Percentiles rank a stretch among this genome's conserved stretches.
Conservation (phyloP, 2,113 vertebrate genomes). For the Eidolon helvum region DNA sequence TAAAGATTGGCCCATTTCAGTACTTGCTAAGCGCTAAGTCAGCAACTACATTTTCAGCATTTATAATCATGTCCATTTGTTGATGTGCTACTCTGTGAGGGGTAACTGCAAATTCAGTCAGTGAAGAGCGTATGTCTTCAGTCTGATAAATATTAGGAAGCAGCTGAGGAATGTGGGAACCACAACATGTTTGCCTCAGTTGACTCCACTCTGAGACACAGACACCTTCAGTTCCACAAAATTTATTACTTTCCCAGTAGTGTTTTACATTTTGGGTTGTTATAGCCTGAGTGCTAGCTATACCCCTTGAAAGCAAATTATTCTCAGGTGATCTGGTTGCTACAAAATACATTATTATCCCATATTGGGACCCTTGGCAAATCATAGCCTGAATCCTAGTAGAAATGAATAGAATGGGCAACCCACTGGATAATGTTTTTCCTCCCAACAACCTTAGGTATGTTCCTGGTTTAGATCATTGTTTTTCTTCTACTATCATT, state of each 20-base stretch:
- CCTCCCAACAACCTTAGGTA: not conserved
- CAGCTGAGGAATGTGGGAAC: not conserved
- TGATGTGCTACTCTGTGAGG: not conserved
- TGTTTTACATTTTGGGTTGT: not conserved
- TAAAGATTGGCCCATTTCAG: not conserved
- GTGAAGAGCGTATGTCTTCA: not conserved
- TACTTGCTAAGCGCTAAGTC: not conserved
- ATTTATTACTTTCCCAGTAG: not conserved
- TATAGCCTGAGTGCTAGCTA: not conserved
- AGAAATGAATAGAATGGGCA: not conserved
- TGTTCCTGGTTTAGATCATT: not conserved
- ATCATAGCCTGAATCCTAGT: not conserved
- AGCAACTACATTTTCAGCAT: not conserved
- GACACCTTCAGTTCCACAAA: not conserved
- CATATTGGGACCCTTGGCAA: not conserved
- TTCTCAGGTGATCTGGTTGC: not conserved
- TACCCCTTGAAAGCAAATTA: not conserved
- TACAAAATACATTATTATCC: not conserved
- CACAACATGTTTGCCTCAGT: not conserved
- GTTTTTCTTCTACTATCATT: not conserved
- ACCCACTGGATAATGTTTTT: fast-evolving
- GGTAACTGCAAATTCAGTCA: not conserved
- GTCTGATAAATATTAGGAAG: not conserved
- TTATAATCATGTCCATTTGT: not conserved
- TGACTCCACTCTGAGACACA: not conserved